Conservation (phyloP, 2,888 invertebrate genomes). For the Quadroppia sp. region DNA sequence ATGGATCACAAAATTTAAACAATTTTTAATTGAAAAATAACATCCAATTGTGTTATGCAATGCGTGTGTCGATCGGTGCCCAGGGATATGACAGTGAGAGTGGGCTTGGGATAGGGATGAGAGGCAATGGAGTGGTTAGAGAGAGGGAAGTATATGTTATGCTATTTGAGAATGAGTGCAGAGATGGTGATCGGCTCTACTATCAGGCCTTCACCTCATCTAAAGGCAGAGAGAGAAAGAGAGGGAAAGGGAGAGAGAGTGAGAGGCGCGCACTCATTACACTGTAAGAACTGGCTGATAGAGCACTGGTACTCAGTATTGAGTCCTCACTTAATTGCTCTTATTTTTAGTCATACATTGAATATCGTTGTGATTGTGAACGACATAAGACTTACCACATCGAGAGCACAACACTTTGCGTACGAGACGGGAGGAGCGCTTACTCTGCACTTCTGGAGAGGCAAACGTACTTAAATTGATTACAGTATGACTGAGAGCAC, state of each 20-base stretch:
- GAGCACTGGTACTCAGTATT: not conserved
- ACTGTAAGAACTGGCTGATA: not conserved
- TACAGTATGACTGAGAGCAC: constrained; percentile 30
- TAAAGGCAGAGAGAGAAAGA: not conserved
- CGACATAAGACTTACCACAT: constrained; percentile 44
- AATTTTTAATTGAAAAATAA: constrained; percentile 23
- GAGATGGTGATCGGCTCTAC: not conserved
- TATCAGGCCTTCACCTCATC: constrained; percentile 31
- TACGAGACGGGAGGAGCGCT: constrained; percentile 41
- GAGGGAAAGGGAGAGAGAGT: no score
- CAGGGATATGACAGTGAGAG: not conserved
- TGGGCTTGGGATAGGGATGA: not conserved
- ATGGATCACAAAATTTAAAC: not conserved
- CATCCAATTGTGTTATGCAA: not conserved
- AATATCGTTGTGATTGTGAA: constrained; percentile 10
- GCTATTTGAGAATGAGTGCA: constrained; percentile 9
- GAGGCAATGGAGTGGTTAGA: not conserved
- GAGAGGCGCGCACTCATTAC: not conserved
- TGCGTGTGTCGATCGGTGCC: not conserved
- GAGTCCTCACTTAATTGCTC: not conserved
- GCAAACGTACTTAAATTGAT: constrained; percentile 42
- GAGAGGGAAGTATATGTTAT: constrained; percentile 12
- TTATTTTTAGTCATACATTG: constrained; percentile 6
- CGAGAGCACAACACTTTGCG: constrained; percentile 42
- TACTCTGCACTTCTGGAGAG: constrained; percentile 40